phyloP scores from a whole-genome alignment of 2,888 invertebrate genomes.

The Muscina levida region DNA sequence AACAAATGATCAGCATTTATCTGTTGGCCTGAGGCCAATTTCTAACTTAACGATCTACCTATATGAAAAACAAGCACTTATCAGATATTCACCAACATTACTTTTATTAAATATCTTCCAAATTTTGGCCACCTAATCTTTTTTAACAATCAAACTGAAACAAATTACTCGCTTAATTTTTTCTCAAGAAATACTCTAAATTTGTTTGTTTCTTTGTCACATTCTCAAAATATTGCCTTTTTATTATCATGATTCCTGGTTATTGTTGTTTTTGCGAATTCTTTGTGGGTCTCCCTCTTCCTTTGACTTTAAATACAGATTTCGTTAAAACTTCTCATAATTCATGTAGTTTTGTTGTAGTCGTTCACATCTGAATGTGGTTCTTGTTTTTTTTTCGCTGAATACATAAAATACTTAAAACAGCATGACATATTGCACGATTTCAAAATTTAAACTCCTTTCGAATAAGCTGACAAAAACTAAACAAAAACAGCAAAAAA shows the following conservation, averaged over 20 bases:
- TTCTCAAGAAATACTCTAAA: conserved; percentile 7
- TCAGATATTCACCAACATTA: too few relatives aligned
- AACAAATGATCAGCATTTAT: too few relatives aligned
- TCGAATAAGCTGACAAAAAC: conserved; percentile 10
- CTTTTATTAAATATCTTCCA: too few relatives aligned
- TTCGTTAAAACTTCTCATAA: conserved; percentile 18
- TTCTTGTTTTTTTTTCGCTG: conserved; percentile 13
- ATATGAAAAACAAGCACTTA: too few relatives aligned
- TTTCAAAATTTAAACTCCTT: conserved; percentile 40
- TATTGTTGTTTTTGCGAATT: background rate
- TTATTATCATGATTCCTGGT: too few relatives aligned
- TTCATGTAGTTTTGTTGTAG: conserved; percentile 10
- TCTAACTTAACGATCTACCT: too few relatives aligned
- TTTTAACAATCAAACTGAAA: too few relatives aligned
- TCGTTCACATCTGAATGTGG: too few relatives aligned
- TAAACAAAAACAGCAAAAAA: conserved; percentile 4
- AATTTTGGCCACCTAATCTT: too few relatives aligned
- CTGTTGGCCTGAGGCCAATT: too few relatives aligned
- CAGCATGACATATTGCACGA: conserved; percentile 44
- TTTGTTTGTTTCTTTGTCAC: background rate
- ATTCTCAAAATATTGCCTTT: too few relatives aligned
- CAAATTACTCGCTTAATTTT: too few relatives aligned
- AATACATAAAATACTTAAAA: conserved; percentile 36
- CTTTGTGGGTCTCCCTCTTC: background rate
- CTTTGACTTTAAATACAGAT: background rate